These are phyloP conservation scores for Temnothorax rugatulus DNA, from an alignment of 2,888 invertebrate genomes.

Conservation along the genomic window DNA sequence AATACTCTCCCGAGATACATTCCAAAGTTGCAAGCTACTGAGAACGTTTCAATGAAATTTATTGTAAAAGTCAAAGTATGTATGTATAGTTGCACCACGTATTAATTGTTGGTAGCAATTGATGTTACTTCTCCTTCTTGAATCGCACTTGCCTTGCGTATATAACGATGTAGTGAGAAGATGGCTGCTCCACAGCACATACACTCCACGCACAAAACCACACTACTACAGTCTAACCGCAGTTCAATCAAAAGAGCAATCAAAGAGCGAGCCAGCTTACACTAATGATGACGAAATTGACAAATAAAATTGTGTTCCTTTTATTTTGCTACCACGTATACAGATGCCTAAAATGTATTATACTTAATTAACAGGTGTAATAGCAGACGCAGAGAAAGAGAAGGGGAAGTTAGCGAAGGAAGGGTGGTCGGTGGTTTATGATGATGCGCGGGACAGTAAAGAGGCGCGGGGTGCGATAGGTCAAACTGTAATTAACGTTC, in stretches of 20 bases:
- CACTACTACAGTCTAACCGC: conserved; percentile 85
- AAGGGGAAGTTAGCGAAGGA: conserved; percentile 86
- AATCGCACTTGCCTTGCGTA: conserved; percentile 26
- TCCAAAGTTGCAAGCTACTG: conserved; percentile 50
- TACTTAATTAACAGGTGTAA: conserved; percentile 86
- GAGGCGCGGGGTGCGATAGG: conserved; percentile 84
- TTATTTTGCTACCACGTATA: conserved; percentile 75
- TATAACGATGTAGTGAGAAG: conserved; percentile 66
- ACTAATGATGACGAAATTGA: conserved; percentile 83
- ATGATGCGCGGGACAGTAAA: conserved; percentile 84
- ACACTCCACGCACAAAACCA: conserved; percentile 83
- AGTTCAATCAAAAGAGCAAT: conserved; percentile 76
- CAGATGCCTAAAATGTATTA: conserved; percentile 85
- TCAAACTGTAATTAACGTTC: conserved; percentile 72
- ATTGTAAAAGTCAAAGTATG: neutral
- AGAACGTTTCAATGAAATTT: conserved; percentile 9
- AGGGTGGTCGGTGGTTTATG: conserved; percentile 86
- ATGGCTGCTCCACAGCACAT: conserved; percentile 85
- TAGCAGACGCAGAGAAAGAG: conserved; percentile 86
- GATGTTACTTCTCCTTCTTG: conserved; percentile 53
- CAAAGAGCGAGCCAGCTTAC: conserved; percentile 85
- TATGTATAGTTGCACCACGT: neutral
- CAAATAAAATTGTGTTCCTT: conserved; percentile 73
- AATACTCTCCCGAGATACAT: conserved; percentile 19
- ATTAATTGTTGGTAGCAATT: conserved; percentile 3